phyloP scores from a whole-genome alignment of 2,888 invertebrate species.

The Stenchaetothrips biformis region DNA sequence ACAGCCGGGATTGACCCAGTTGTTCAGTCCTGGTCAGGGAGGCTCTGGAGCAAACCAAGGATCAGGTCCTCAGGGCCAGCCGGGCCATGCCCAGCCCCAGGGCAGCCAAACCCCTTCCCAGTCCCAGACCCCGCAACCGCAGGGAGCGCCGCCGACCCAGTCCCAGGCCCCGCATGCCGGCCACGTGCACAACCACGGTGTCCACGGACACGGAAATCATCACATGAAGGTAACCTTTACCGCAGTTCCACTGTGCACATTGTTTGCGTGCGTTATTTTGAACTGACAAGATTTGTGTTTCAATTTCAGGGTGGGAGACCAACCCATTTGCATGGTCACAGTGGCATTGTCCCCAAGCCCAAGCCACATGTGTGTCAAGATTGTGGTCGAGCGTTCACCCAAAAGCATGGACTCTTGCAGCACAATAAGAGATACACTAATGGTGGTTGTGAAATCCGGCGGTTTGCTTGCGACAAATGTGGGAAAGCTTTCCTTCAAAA shows the following conservation, averaged over 20 bases:
- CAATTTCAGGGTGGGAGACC: background rate
- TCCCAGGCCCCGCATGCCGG: slow-evolving; percentile 43
- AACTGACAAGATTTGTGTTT: background rate
- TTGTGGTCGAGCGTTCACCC: slow-evolving; percentile 76
- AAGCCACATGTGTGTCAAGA: slow-evolving; percentile 74
- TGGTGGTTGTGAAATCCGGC: slow-evolving; percentile 71
- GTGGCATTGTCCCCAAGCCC: slow-evolving; percentile 51
- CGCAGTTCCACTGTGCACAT: background rate
- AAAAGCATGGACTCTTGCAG: slow-evolving; percentile 74
- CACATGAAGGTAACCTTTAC: background rate
- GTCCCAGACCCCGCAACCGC: slow-evolving; percentile 32
- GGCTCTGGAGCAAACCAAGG: slow-evolving; percentile 2
- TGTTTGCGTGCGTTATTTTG: background rate
- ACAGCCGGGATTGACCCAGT: slow-evolving; percentile 9
- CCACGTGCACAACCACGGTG: background rate
- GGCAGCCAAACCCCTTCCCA: slow-evolving; percentile 39
- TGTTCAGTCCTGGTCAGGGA: slow-evolving; percentile 6
- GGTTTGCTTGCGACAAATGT: slow-evolving; percentile 73
- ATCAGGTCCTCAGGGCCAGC: background rate
- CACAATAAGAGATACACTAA: slow-evolving; percentile 76
- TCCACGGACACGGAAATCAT: background rate
- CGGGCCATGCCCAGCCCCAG: background rate
- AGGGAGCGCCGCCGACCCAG: background rate
- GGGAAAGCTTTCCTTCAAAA: slow-evolving; percentile 83
- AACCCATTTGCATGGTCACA: background rate